Evolutionary conservation across 2,113 vertebrate genomes (phyloP), one percentile per base, ranked within the genome.

Genomic region (Alethe castanea): DNA sequence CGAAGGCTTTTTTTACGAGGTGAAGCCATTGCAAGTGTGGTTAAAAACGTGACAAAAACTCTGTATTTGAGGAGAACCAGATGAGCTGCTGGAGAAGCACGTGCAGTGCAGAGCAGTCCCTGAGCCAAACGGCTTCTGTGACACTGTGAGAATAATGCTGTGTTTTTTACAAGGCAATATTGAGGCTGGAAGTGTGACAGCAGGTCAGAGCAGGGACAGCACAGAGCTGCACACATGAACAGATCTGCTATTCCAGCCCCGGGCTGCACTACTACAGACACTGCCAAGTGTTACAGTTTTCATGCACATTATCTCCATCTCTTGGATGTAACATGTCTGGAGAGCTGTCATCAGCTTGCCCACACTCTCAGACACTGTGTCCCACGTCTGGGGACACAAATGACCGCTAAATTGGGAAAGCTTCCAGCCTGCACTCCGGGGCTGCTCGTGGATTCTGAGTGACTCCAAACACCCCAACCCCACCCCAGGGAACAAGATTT

Each of bases 61-160:
- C 47, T 0, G 1, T 1, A 12, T 10, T 48, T 28, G 17, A 94
- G 83, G 61, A 83, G 53, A 82, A 92, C 17, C 48, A 92, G 74
- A 65, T 18, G 42, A 93, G 59, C 62, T 72, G 74, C 74, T 33
- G 17, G 53, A 81, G 53, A 33, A 61, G 0, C 8, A 3, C 0
- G 12, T 22, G 40, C 50, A 19, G 15, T 59, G 45, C 28, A 48
- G 1, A 54, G 79, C 71, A 66, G 14, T 1, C 44, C 2, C 53
- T 45, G 74, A 92, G 83, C 62, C 45, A 80, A 40, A 69, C n/a
- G 0, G 0, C 29, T 38, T 8, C n/a, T 1, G 0, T 3, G 19
- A 14, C 23, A 14, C 11, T 2, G 25, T 2, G 25, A 81, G 62
- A 35, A 22, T 2, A 52, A 65, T 13, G 5, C 13, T 18, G 4